Evolutionary conservation across 2,888 invertebrate species (phyloP).

Genomic region (Laspeyria flexula): DNA sequence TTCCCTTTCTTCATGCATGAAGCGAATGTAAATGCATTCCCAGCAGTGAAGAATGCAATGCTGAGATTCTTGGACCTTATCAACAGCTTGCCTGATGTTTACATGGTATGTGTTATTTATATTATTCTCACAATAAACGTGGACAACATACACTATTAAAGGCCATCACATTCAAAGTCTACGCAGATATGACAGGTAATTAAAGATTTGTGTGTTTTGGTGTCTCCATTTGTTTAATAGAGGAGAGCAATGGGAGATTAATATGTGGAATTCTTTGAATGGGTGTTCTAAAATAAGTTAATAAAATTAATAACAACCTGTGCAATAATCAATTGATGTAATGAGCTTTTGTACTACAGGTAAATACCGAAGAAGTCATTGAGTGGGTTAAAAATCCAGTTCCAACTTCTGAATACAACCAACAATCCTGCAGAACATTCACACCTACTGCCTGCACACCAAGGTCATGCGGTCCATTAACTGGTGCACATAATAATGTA

Average conservation of each 20-base stretch:
- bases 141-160: too few species aligned
- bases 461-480: not conserved
- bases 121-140: too few species aligned
- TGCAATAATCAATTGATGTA: too few species aligned
- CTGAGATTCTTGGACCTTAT: conserved; percentile 85
- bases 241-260: too few species aligned
- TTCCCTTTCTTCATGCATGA: conserved; percentile 89
- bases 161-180: too few species aligned
- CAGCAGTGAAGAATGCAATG: conserved; percentile 80
- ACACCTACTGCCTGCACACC: not conserved
- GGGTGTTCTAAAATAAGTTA: too few species aligned
- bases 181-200: too few species aligned
- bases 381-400: conserved; percentile 86
- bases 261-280: too few species aligned
- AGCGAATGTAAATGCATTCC: conserved; percentile 81
- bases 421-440: not conserved
- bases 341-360: conserved; percentile 53
- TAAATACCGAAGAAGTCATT: conserved; percentile 76
- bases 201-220: too few species aligned
- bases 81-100: conserved; percentile 83
- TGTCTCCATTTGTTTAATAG: too few species aligned
- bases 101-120: conserved; percentile 76
- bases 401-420: conserved; percentile 48
- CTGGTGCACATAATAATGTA: not conserved
- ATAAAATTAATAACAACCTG: too few species aligned